Base-by-base conservation (phyloP, 2,888 invertebrate species). In the Limenitis camilla region DNA sequence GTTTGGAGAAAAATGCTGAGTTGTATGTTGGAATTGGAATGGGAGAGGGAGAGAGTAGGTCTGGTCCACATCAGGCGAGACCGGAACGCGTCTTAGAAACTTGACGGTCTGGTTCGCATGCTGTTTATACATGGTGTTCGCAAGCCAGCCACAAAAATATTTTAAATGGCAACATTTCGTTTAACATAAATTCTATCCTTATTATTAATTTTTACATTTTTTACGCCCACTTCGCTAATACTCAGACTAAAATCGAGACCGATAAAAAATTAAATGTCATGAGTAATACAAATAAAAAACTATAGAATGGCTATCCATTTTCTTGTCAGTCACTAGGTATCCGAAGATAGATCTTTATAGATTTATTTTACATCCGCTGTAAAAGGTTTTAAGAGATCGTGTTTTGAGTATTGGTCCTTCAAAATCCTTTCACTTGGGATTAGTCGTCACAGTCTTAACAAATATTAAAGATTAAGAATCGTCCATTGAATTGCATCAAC, bases 201-300 rank as follows among this genome's bases (percentile, higher is more conserved):
- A 19, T 32, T n/a, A 10, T n/a, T 27, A 44, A 39, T 43, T 43
- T 44, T 19, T 43, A 44, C 31, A 27, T 8, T 35, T 28, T 31
- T 50, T 38, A 50, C 31, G 29, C 49, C 39, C 31, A 50, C 44
- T 31, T 8, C 30, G 31, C 10, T n/a, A 31, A 28, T 45, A 33
- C 28, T 41, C 30, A 28, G 35, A 33, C 9, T 36, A 29, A 32
- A 33, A 41, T 5, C 9, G 28, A 35, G 5, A 11, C 11, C 11
- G 30, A 43, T 33, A 39, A 43, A 53, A 47, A 48, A 48, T 11
- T 38, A 30, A 39, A 51, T 40, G 41, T 48, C 52, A 48, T 33
- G 39, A 48, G 41, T 11, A 42, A 29, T 27, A 43, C 39, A 48
- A 38, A 43, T 42, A 44, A 35, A 41, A 50, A 43, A 48, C 46